A percentile compares a stretch with the other conserved stretches of the same genome.
Evolutionary conservation across 92 coral and sea anemone genomes (phyloP).

Genomic region (Umimayanthus kanabou): DNA sequence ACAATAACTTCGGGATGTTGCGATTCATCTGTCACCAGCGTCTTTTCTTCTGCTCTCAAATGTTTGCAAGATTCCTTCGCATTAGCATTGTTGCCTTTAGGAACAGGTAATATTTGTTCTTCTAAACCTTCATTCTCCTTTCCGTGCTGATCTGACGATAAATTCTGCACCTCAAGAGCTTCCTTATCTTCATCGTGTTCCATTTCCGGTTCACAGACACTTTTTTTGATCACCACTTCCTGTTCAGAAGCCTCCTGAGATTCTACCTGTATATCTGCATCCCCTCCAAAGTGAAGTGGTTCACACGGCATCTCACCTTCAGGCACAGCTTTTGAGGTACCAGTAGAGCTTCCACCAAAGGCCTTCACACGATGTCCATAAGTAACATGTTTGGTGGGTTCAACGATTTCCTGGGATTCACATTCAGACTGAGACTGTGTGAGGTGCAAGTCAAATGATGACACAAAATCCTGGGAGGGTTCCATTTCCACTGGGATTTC

Average conservation of each 20-base stretch:
- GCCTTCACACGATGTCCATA: background rate
- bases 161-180: background rate
- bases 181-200: background rate
- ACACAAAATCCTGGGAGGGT: constrained; percentile 47
- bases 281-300: constrained; percentile 14
- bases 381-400: background rate
- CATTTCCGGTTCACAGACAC: background rate
- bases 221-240: background rate
- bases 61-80: background rate
- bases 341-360: background rate
- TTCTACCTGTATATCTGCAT: background rate
- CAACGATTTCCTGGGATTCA: constrained; percentile 50
- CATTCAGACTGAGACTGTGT: constrained; percentile 68
- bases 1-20: constrained; percentile 22
- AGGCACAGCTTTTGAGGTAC: background rate
- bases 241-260: background rate
- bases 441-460: constrained; percentile 69
- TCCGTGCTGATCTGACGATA: background rate
- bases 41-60: background rate
- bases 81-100: background rate
- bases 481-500: constrained; percentile 12
- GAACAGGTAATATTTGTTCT: background rate
- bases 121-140: background rate
- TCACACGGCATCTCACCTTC: constrained; percentile 27
- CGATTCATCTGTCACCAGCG: background rate